Base-by-base conservation (phyloP, 2,888 invertebrate species). In the Epinotia demarniana region DNA sequence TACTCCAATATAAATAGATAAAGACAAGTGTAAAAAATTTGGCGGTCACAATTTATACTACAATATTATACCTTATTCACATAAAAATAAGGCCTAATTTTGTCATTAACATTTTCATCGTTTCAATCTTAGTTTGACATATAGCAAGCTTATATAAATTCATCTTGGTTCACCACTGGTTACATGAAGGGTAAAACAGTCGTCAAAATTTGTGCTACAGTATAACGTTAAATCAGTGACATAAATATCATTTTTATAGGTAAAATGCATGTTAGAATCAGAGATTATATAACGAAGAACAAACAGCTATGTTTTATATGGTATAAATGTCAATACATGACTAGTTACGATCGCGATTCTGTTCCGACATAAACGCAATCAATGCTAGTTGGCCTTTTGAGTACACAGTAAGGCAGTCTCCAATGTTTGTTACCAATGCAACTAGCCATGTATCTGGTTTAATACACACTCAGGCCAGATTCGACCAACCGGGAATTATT, bases 121-220 rank as follows among this genome's bases (percentile, higher is more conserved):
- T 39, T 68, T 68, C 43, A 43, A 58, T 23, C 58, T 69, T 62
- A 68, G 43, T 61, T 60, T 67, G 74, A 70, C 70, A 64, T 64
- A 46, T 43, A 64, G 64, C 69, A 70, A 69, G 70, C 33, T 70
- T 58, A 57, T 27, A 39, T 57, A 64, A 64, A 53, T 62, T 49
- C 58, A 61, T 61, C n/a, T 18, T 63, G 23, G 43, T 43, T 58
- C 49, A 55, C 63, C 49, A 13, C 33, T 46, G 49, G 39, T 67
- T n/a, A 23, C 57, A 64, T 64, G 49, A 70, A 49, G 23, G 16
- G 58, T 58, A 74, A 43, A 69, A 67, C 71, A 72, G 69, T 64
- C 49, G 18, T 70, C n/a, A 61, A 68, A 67, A 70, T 53, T 75
- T 71, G 75, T 75, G 75, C 75, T 75, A 73, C 70, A 70, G 70